Conservation (phyloP, 2,113 vertebrate species). For the Spermophilus dauricus region DNA sequence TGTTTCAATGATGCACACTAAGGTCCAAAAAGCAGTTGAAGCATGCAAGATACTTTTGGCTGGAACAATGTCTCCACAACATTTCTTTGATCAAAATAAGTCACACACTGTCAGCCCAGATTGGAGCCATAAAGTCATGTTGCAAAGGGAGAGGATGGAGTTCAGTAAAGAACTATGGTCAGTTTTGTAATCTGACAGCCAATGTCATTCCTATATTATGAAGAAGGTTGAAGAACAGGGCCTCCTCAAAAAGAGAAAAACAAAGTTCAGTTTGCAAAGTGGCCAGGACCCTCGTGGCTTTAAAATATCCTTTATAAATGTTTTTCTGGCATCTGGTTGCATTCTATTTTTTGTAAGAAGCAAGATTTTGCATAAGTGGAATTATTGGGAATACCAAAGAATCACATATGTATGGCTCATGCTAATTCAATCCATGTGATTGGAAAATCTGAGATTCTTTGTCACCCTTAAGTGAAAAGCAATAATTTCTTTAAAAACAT, state of each 20-base stretch:
- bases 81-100: background rate
- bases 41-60: background rate
- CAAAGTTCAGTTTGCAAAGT: conserved; percentile 22
- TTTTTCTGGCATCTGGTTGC: background rate
- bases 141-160: background rate
- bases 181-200: background rate
- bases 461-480: background rate
- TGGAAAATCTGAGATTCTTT: background rate
- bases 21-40: background rate
- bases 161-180: background rate
- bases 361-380: background rate
- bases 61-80: background rate
- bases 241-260: background rate
- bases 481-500: background rate
- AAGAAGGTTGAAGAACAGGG: background rate
- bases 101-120: background rate
- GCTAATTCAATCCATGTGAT: background rate
- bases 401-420: background rate
- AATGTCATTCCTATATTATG: background rate
- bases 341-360: background rate
- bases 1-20: background rate
- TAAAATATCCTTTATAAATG: background rate
- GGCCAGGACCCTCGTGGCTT: background rate
- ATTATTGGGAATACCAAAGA: background rate
- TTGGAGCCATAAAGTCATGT: background rate